Base-by-base conservation (phyloP, 2,113 vertebrate genomes). In the Herpetotheres cachinnans region DNA sequence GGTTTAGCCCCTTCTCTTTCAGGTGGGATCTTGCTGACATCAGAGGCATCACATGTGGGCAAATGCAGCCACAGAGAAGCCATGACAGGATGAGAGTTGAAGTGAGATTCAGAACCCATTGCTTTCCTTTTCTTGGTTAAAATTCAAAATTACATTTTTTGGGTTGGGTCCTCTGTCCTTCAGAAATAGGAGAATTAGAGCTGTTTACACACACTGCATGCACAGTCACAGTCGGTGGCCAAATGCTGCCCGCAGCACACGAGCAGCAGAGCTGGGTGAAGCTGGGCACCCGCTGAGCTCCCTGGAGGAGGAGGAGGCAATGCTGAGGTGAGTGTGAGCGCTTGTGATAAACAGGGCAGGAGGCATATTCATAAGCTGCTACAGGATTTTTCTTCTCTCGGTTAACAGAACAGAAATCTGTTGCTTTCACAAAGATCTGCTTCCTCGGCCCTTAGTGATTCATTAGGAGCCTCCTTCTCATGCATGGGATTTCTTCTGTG, bases 211-310 rank as follows among this genome's bases (percentile, higher is more conserved):
- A 2, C 2, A 9, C 13, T 1, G 4, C 14, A 10, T 36, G 19
- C 6, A 32, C 7, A 47, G 44, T 1, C 50, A 22, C 42, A 7
- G 18, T 42, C 0, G 1, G 30, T 30, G 0, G 2, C 82, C 56
- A 55, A 78, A 74, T 16, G 55, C 25, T 86, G n/a, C 56, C 71
- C 27, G 47, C n/a, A 47, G n/a, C 47, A 11, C 9, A 13, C 0
- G 4, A 70, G 36, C 30, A 62, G 38, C 77, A 26, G 55, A 59
- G 20, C 29, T 83, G 72, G 55, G 34, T 18, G 72, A 95, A 24
- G 42, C 30, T 74, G 72, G 32, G 34, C 3, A 0, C 22, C 81
- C n/a, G 6, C 10, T 2, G 58, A 26, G 72, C 36, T 77, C 59
- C 58, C 67, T 54, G 71, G 32, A 63, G 44, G 59, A 95, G 44